Evolutionary conservation across 2,113 vertebrate genomes (phyloP).

Genomic region (Okapia johnstoni): DNA sequence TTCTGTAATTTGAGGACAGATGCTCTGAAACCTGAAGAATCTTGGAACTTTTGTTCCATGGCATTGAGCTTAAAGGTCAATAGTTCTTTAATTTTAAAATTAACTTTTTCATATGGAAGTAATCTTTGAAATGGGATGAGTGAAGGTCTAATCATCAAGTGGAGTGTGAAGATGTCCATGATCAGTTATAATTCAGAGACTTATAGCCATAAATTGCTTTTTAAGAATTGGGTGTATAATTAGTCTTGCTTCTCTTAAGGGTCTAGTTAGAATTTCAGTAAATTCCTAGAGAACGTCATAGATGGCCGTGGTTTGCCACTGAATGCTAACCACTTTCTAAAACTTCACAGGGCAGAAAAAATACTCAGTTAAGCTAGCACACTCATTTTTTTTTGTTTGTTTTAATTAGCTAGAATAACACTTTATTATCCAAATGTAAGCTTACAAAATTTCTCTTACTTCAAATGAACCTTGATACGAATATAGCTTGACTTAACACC

Average conservation of each 20-base stretch:
- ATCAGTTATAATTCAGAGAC: background rate
- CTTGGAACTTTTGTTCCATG: background rate
- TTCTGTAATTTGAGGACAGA: background rate
- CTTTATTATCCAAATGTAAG: slow-evolving; percentile 36
- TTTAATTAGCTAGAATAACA: slow-evolving; percentile 29
- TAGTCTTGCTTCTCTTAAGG: slow-evolving; percentile 46
- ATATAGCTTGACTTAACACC: slow-evolving; percentile 10
- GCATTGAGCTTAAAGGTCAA: background rate
- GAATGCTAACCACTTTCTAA: background rate
- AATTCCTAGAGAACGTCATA: slow-evolving; percentile 54
- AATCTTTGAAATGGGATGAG: background rate
- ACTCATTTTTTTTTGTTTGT: background rate
- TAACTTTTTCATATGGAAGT: background rate
- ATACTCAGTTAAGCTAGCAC: slow-evolving; percentile 18
- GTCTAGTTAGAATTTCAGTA: slow-evolving; percentile 73
- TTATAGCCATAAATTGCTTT: background rate
- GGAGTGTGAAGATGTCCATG: background rate
- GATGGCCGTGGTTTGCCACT: slow-evolving; percentile 47
- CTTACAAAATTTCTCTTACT: slow-evolving; percentile 37
- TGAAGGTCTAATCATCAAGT: background rate
- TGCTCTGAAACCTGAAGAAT: background rate
- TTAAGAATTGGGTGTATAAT: slow-evolving; percentile 51
- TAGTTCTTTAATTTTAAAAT: background rate
- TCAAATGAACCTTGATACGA: slow-evolving; percentile 20
- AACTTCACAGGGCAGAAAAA: background rate